Percentiles rank a stretch among this genome's conserved stretches.
Conservation (phyloP, 1,140 invertebrate genomes). For the Temnothorax curvispinosus region DNA sequence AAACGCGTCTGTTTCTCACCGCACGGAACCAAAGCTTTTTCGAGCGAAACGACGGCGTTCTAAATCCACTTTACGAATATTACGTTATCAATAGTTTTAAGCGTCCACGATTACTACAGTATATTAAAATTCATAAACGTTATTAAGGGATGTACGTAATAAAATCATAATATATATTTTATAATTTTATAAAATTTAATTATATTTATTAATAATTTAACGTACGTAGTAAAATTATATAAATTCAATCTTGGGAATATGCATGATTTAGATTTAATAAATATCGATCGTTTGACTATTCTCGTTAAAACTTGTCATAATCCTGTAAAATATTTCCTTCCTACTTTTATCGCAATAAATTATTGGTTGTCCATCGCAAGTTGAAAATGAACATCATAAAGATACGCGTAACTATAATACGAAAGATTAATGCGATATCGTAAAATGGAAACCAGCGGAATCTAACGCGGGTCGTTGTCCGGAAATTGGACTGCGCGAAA, state of each 20-base stretch:
- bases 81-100: not conserved
- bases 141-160: not conserved
- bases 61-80: constrained; percentile 4
- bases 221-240: not conserved
- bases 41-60: not conserved
- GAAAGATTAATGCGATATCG: constrained; percentile 30
- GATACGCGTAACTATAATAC: not conserved
- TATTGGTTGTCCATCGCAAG: constrained; percentile 12
- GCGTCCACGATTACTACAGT: not conserved
- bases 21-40: not conserved
- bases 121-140: not conserved
- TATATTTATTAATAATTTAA: constrained; percentile 5
- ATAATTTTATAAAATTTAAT: not conserved
- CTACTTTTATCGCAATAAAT: constrained; percentile 3
- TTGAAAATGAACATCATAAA: not conserved
- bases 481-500: constrained; percentile 57
- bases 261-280: not conserved
- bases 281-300: not conserved
- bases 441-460: constrained; percentile 22
- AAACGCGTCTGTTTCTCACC: not conserved
- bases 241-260: not conserved
- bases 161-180: not conserved
- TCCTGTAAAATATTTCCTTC: not conserved
- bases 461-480: constrained; percentile 24
- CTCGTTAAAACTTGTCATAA: not conserved